Evolutionary conservation across 2,888 invertebrate species (phyloP).

Genomic region (Odontomyia ornata): DNA sequence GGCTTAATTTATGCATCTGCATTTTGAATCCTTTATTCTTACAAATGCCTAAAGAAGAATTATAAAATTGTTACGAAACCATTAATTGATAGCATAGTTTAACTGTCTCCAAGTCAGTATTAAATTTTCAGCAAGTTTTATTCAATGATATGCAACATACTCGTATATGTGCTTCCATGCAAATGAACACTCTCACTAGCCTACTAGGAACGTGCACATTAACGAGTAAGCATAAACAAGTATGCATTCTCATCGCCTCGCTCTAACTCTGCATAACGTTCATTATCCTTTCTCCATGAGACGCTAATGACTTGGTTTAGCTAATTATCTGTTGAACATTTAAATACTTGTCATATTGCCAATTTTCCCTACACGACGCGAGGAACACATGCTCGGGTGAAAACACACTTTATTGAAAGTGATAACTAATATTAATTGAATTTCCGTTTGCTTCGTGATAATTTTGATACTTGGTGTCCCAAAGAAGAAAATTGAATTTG

Average conservation of each 20-base stretch:
- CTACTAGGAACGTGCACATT: not conserved
- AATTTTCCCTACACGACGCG: not conserved
- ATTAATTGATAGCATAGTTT: too few species aligned
- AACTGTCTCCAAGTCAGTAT: too few species aligned
- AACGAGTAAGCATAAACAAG: not conserved
- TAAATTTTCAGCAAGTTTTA: too few species aligned
- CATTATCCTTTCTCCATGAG: not conserved
- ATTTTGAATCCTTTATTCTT: too few species aligned
- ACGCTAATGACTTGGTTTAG: slow-evolving; percentile 7
- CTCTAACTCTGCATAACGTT: not conserved
- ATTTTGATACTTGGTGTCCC: too few species aligned
- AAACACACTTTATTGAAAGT: slow-evolving; percentile 2
- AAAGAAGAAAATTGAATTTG: too few species aligned
- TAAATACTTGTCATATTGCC: slow-evolving; percentile 13
- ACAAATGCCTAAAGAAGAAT: too few species aligned
- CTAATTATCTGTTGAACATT: slow-evolving; percentile 13
- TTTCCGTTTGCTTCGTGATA: too few species aligned
- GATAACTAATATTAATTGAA: not conserved
- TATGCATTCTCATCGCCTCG: not conserved
- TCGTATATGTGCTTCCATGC: not conserved
- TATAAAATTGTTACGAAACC: too few species aligned
- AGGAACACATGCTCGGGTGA: not conserved
- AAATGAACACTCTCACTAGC: not conserved
- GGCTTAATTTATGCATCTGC: too few species aligned
- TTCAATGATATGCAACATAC: too few species aligned